Percentiles rank a stretch among this genome's conserved stretches.
Conservation (phyloP, 1,140 invertebrate genomes). For the Drosophila takahashii region DNA sequence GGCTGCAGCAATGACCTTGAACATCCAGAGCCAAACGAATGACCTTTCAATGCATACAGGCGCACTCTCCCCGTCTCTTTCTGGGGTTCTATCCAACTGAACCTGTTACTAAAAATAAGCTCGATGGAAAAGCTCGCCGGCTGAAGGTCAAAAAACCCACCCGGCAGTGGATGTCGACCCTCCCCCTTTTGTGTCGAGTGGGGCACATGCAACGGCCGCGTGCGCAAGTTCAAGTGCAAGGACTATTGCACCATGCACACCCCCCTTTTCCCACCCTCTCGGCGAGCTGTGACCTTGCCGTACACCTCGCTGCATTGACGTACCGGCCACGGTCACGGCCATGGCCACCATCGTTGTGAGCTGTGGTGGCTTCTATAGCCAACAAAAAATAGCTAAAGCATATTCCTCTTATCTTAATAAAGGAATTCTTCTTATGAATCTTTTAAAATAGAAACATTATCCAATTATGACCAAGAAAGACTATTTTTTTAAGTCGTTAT, state of each 20-base stretch:
- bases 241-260: slow-evolving; percentile 31
- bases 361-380: not conserved
- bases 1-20: slow-evolving; percentile 67
- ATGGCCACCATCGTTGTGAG: slow-evolving; percentile 12
- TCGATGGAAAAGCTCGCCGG: slow-evolving; percentile 60
- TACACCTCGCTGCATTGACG: slow-evolving; percentile 58
- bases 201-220: slow-evolving; percentile 73
- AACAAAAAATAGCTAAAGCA: not conserved
- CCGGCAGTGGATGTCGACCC: slow-evolving; percentile 10
- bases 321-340: slow-evolving; percentile 56
- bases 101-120: slow-evolving; percentile 76
- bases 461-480: too few relatives aligned
- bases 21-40: slow-evolving; percentile 58
- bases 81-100: slow-evolving; percentile 21
- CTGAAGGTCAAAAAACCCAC: slow-evolving; percentile 74
- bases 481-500: too few relatives aligned
- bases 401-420: too few relatives aligned
- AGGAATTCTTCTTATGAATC: too few relatives aligned
- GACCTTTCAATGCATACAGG: slow-evolving; percentile 66
- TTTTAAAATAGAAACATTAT: too few relatives aligned
- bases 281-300: slow-evolving; percentile 37
- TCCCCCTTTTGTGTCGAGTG: not conserved
- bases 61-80: not conserved
- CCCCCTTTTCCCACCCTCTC: not conserved
- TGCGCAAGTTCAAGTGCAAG: slow-evolving; percentile 82